These are phyloP conservation scores for Hesperophylax magnus DNA, from an alignment of 1,140 invertebrate species.

Conservation along the genomic window DNA sequence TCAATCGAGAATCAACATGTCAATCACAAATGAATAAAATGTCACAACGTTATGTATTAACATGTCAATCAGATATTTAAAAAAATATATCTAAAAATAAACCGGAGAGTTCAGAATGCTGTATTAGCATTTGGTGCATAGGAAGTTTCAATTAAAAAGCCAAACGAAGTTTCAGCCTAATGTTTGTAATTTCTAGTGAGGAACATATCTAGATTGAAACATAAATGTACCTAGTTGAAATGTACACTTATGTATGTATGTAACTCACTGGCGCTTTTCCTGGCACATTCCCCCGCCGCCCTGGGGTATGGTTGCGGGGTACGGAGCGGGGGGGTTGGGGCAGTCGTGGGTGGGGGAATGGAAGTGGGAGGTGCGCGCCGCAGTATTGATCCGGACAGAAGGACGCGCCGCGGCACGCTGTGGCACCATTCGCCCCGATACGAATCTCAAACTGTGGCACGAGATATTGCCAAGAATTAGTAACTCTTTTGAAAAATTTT, in stretches of 20 bases:
- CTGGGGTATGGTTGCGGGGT: neutral
- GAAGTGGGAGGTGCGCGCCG: conserved; percentile 49
- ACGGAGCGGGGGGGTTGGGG: neutral
- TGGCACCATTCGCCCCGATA: conserved; percentile 38
- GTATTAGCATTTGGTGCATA: too few relatives aligned
- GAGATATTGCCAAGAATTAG: neutral
- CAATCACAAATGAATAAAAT: too few relatives aligned
- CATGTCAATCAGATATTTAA: too few relatives aligned
- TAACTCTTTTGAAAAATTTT: too few relatives aligned
- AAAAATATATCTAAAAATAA: too few relatives aligned
- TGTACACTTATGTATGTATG: too few relatives aligned
- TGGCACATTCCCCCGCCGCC: neutral
- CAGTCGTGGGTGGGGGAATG: conserved; percentile 6
- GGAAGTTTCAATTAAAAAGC: too few relatives aligned
- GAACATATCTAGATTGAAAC: conserved; percentile 21
- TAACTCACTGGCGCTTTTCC: conserved; percentile 8
- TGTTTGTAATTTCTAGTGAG: neutral
- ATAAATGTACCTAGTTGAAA: neutral
- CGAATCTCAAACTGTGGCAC: conserved; percentile 45
- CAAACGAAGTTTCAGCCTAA: too few relatives aligned
- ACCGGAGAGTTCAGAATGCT: too few relatives aligned
- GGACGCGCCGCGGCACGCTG: conserved; percentile 32
- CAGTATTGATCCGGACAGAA: conserved; percentile 50
- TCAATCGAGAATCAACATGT: too few relatives aligned
- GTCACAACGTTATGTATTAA: too few relatives aligned